Base-by-base conservation (phyloP, 2,888 invertebrate species). In the Cosmorhoe ocellata region DNA sequence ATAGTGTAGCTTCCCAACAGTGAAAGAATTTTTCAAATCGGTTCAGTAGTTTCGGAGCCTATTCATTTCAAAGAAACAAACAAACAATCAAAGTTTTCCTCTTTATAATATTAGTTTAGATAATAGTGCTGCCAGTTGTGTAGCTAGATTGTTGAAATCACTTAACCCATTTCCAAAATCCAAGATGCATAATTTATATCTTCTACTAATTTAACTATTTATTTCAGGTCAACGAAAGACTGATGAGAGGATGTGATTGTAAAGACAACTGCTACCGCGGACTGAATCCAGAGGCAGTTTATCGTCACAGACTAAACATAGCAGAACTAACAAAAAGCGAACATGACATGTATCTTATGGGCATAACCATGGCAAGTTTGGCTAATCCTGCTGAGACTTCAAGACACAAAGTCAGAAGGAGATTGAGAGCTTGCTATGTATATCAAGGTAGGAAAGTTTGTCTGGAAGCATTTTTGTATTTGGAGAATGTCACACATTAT, bases 311-410 rank as follows among this genome's bases (percentile, higher is more conserved):
- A 61, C 81, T 95, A 28, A 95, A 95, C 67, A 95, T 95, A 54
- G 95, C 95, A 0, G 95, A 95, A 76, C 74, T 95, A 51, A 95
- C 95, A 0, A 95, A 95, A 81, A 94, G 94, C 47, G 95, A 95
- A 77, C 95, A 95, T 77, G 95, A 95, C 76, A 95, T 95, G 95
- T 95, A 95, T 73, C 83, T 95, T 66, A 95, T 95, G 95, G 95
- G 95, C n/a, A 94, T 95, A 24, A 95, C 95, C 1, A 95, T 95
- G 95, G 95, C 95, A 0, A 95, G 95, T 64, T 84, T 95, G 59
- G 93, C 94, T 0, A 95, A 95, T 77, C 94, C 94, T 11, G 93
- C 94, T 47, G 93, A 93, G 53, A 94, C 94, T 0, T 93, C 93
- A 0, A 84, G 94, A 13, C 94, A 94, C 62, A 95, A 94, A 70